Conservation (phyloP, 2,888 invertebrate genomes). For the Nysson spinosus region DNA sequence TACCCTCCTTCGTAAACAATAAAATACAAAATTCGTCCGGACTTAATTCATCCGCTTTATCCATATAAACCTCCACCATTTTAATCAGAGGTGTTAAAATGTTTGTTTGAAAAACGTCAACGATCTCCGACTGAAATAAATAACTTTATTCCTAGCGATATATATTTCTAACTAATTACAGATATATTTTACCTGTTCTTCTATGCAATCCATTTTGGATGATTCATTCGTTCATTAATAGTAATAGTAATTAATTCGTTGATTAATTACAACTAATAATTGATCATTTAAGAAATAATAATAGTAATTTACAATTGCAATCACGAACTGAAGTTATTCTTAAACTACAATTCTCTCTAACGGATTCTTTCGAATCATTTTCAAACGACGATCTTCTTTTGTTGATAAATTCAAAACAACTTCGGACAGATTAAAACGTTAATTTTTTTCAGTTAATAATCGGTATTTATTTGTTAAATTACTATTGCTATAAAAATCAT, state of each 20-base stretch:
- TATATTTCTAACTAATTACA: too few species aligned
- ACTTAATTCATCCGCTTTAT: conserved; percentile 4
- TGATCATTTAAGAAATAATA: too few species aligned
- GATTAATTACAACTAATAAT: too few species aligned
- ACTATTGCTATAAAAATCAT: too few species aligned
- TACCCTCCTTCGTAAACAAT: conserved; percentile 9
- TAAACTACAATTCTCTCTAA: not conserved
- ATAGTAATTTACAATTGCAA: too few species aligned
- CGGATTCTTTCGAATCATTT: not conserved
- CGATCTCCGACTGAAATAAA: conserved; percentile 20
- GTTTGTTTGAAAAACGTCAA: conserved; percentile 30
- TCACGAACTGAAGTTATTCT: too few species aligned
- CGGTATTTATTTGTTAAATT: too few species aligned
- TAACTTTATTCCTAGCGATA: too few species aligned
- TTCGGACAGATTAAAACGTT: too few species aligned
- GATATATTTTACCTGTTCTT: conserved; percentile 28
- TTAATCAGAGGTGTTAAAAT: conserved; percentile 33
- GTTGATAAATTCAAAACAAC: too few species aligned
- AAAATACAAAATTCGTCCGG: conserved; percentile 43
- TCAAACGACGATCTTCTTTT: not conserved
- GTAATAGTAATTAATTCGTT: too few species aligned
- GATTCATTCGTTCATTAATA: not conserved
- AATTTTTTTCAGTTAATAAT: too few species aligned
- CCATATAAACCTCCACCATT: conserved; percentile 24
- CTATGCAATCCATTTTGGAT: conserved; percentile 19